Conservation (phyloP, 2,888 invertebrate genomes). For the Rhamphomyia laevipes region DNA sequence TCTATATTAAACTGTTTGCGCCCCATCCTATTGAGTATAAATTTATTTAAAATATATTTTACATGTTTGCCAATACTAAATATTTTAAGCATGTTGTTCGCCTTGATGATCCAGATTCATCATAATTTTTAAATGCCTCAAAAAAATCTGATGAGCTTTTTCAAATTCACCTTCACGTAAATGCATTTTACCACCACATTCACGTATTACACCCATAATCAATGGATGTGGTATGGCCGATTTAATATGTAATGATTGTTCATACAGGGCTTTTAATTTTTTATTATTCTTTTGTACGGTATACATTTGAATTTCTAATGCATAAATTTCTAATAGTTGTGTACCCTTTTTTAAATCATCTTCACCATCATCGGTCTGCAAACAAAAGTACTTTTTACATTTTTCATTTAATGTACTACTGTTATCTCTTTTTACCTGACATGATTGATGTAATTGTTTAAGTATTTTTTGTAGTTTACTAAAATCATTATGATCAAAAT, state of each 20-base stretch:
- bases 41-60: constrained; percentile 38
- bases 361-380: constrained; percentile 91
- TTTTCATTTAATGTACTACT: background rate
- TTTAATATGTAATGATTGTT: constrained; percentile 96
- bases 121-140: constrained; percentile 98
- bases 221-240: constrained; percentile 99
- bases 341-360: constrained; percentile 97
- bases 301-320: constrained; percentile 99
- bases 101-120: constrained; percentile 94
- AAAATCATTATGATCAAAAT: constrained; percentile 93
- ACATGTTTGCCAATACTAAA: constrained; percentile 96
- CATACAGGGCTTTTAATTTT: constrained; percentile 89
- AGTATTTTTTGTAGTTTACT: constrained; percentile 90
- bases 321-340: constrained; percentile 95
- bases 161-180: constrained; percentile 96
- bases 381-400: constrained; percentile 10
- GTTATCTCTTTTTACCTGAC: constrained; percentile 53
- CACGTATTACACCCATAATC: constrained; percentile 98
- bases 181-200: constrained; percentile 99
- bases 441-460: constrained; percentile 93
- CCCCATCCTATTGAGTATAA: too few species aligned
- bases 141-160: constrained; percentile 98
- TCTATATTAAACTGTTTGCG: too few species aligned
- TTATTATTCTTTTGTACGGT: constrained; percentile 99
- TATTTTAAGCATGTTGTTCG: constrained; percentile 97